phyloP scores from a whole-genome alignment of 1,140 invertebrate species.

The Solenopsis fugax region DNA sequence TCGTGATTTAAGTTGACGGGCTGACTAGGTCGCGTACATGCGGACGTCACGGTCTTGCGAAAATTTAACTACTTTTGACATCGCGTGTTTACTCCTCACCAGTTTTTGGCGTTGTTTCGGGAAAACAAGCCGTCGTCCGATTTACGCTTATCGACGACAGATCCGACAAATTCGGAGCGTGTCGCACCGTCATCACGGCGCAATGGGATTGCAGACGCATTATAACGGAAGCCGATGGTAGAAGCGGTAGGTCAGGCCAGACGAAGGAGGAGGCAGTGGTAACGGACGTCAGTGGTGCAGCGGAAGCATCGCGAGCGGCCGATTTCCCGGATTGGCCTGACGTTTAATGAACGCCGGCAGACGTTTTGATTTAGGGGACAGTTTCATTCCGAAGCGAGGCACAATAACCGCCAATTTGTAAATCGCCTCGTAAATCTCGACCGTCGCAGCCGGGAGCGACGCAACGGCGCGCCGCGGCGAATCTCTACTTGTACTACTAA shows the following conservation, averaged over 20 bases:
- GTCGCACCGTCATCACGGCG: background rate
- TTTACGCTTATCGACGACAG: conserved; percentile 74
- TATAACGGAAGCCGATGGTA: conserved; percentile 35
- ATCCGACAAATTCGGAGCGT: conserved; percentile 67
- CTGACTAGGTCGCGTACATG: background rate
- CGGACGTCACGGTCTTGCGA: conserved; percentile 30
- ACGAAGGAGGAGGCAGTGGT: conserved; percentile 39
- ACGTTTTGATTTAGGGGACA: conserved; percentile 86
- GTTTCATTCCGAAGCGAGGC: conserved; percentile 85
- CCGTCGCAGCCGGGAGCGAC: conserved; percentile 50
- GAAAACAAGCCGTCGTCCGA: conserved; percentile 76
- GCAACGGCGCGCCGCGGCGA: conserved; percentile 43
- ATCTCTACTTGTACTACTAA: conserved; percentile 49
- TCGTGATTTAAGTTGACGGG: conserved; percentile 34
- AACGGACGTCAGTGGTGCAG: conserved; percentile 7
- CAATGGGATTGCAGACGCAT: conserved; percentile 38
- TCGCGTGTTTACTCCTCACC: conserved; percentile 29
- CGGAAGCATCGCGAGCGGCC: conserved; percentile 66
- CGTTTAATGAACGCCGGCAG: conserved; percentile 85
- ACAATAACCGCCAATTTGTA: conserved; percentile 87
- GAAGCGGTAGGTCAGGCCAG: conserved; percentile 2
- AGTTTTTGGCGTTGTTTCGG: conserved; percentile 66
- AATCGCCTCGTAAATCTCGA: conserved; percentile 86
- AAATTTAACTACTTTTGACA: conserved; percentile 68
- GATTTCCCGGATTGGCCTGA: conserved; percentile 81